A percentile compares a stretch with the other conserved stretches of the same genome.
Conservation (phyloP, 23 tunicate species). For the Halocynthia roretzi region DNA sequence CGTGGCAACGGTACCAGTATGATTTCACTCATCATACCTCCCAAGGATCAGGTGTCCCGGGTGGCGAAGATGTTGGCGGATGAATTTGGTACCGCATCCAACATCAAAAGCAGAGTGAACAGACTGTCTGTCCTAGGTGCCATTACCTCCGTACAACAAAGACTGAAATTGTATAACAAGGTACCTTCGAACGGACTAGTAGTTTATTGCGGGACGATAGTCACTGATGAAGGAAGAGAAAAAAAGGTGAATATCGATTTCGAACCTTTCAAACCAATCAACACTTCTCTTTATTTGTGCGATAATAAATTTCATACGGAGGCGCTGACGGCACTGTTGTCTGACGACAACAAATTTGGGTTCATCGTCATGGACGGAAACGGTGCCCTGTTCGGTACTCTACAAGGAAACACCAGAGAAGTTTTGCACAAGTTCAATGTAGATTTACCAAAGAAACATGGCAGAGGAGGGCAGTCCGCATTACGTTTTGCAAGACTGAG, state of each 20-base stretch:
- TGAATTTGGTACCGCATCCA: slow-evolving; percentile 98
- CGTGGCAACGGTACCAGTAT: slow-evolving; percentile 99
- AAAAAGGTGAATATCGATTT: slow-evolving; percentile 98
- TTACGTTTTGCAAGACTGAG: slow-evolving; percentile 98
- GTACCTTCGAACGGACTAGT: slow-evolving; percentile 98
- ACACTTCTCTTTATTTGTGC: slow-evolving; percentile 91
- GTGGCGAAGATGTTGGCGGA: slow-evolving; percentile 98
- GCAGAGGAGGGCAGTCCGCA: slow-evolving; percentile 99
- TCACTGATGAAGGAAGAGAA: slow-evolving; percentile 98
- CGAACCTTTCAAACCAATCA: slow-evolving; percentile 98
- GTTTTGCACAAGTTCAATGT: slow-evolving; percentile 93
- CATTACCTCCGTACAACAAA: slow-evolving; percentile 94
- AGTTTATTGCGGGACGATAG: slow-evolving; percentile 98
- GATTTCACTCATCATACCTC: slow-evolving; percentile 99
- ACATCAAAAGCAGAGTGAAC: slow-evolving; percentile 95
- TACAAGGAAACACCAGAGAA: slow-evolving; percentile 97
- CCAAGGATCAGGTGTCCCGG: slow-evolving; percentile 91
- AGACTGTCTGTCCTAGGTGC: slow-evolving; percentile 94
- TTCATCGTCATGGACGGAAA: slow-evolving; percentile 98
- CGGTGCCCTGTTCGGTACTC: slow-evolving; percentile 93
- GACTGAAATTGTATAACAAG: slow-evolving; percentile 88
- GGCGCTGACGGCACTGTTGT: slow-evolving; percentile 83
- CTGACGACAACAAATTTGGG: slow-evolving; percentile 97
- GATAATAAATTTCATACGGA: slow-evolving; percentile 99
- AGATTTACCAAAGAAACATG: slow-evolving; percentile 96